Evolutionary conservation across 2,888 invertebrate genomes (phyloP).

Genomic region (Coelopa pilipes): DNA sequence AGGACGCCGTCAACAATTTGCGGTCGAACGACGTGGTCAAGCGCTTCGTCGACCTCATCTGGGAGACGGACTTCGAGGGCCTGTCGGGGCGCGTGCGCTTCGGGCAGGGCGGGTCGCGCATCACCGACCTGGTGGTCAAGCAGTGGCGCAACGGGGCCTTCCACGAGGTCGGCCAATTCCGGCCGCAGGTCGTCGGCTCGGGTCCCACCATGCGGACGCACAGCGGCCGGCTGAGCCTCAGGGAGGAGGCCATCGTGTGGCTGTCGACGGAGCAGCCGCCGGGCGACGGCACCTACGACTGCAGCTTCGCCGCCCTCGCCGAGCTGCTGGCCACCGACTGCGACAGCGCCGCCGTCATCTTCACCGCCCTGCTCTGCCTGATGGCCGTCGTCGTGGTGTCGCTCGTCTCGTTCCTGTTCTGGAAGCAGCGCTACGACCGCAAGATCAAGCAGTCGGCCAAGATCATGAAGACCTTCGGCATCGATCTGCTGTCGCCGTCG

Average conservation of each 20-base stretch:
- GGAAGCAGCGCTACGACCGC: slow-evolving; percentile 76
- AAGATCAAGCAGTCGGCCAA: slow-evolving; percentile 75
- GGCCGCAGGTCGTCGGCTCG: slow-evolving; percentile 68
- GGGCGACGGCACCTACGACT: slow-evolving; percentile 76
- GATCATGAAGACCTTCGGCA: slow-evolving; percentile 78
- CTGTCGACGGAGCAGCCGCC: slow-evolving; percentile 71
- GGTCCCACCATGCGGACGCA: slow-evolving; percentile 64
- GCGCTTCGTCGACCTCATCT: slow-evolving; percentile 72
- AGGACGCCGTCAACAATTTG: slow-evolving; percentile 50
- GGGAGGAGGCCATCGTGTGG: slow-evolving; percentile 73
- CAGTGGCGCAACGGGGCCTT: slow-evolving; percentile 71
- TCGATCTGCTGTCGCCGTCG: slow-evolving; percentile 70
- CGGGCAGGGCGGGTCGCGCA: slow-evolving; percentile 75
- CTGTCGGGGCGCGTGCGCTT: slow-evolving; percentile 80
- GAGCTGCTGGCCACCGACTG: slow-evolving; percentile 77
- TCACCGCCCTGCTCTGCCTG: slow-evolving; percentile 73
- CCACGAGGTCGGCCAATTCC: slow-evolving; percentile 70
- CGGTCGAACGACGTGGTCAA: slow-evolving; percentile 48
- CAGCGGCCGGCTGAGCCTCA: slow-evolving; percentile 70
- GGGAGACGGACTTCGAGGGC: slow-evolving; percentile 77
- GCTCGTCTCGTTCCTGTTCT: slow-evolving; percentile 72
- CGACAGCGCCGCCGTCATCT: slow-evolving; percentile 72
- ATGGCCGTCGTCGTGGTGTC: slow-evolving; percentile 63
- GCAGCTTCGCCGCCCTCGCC: slow-evolving; percentile 77
- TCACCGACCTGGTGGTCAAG: slow-evolving; percentile 72